These are phyloP conservation scores for Melanchra persicariae DNA, from an alignment of 2,888 invertebrate genomes.

Conservation along the genomic window DNA sequence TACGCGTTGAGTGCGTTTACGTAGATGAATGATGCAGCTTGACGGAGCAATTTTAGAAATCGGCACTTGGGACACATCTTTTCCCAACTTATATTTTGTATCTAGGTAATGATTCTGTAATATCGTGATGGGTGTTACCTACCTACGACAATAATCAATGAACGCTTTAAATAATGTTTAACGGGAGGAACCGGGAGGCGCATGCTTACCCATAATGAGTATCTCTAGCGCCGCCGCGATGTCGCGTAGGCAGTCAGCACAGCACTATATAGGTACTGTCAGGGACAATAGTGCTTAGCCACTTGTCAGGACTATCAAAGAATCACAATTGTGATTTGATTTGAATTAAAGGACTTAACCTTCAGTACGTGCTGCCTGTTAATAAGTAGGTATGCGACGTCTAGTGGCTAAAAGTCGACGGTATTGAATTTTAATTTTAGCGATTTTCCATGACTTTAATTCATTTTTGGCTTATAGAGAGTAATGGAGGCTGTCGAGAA, in stretches of 20 bases:
- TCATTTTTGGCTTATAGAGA: slow-evolving; percentile 13
- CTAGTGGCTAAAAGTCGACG: too few relatives aligned
- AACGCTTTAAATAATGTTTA: not conserved
- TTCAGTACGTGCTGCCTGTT: too few relatives aligned
- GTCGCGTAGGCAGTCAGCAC: not conserved
- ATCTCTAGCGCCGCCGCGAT: too few relatives aligned
- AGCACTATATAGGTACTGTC: not conserved
- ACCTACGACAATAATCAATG: not conserved
- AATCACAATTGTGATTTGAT: not conserved
- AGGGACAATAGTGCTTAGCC: not conserved
- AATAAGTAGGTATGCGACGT: not conserved
- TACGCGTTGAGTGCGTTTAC: not conserved
- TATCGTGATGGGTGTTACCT: not conserved
- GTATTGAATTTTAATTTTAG: slow-evolving; percentile 7
- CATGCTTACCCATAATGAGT: not conserved
- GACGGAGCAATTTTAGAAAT: not conserved
- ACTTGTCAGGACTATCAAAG: not conserved
- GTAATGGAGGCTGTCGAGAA: slow-evolving; percentile 2
- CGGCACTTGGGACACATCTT: not conserved
- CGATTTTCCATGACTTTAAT: slow-evolving; percentile 37
- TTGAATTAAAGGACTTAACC: not conserved
- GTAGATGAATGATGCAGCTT: slow-evolving; percentile 1
- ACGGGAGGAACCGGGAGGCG: not conserved
- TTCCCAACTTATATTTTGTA: not conserved
- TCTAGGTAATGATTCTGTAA: not conserved